These are phyloP conservation scores for Cinara cedri DNA, from an alignment of 2,888 invertebrate genomes.

Conservation along the genomic window DNA sequence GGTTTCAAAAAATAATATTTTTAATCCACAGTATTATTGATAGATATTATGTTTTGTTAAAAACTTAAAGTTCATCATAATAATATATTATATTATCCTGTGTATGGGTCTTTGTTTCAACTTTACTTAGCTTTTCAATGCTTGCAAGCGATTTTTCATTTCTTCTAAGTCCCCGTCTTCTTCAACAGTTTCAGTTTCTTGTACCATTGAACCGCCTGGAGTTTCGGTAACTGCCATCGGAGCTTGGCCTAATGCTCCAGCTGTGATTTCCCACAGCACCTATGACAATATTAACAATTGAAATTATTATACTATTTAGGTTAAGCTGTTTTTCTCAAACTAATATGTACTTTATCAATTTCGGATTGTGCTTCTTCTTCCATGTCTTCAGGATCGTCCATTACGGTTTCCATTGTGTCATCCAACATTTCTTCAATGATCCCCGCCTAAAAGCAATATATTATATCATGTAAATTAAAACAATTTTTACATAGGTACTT, in stretches of 20 bases:
- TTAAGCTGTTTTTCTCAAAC: neutral
- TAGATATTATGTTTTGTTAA: constrained; percentile 8
- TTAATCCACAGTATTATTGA: neutral
- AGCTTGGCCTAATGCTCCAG: constrained; percentile 89
- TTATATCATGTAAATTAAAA: neutral
- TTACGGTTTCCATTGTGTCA: constrained; percentile 60
- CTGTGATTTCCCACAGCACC: constrained; percentile 87
- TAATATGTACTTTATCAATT: constrained; percentile 83
- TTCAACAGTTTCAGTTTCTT: constrained; percentile 69
- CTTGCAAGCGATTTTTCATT: constrained; percentile 88
- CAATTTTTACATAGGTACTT: neutral
- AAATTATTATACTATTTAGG: neutral
- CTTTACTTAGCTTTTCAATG: constrained; percentile 76
- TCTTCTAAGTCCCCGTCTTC: constrained; percentile 81
- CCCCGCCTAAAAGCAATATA: constrained; percentile 71
- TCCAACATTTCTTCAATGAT: constrained; percentile 62
- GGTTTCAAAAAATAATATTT: constrained; percentile 1
- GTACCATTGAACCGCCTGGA: constrained; percentile 68
- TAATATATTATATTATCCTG: neutral
- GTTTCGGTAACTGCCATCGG: constrained; percentile 71
- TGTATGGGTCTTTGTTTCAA: constrained; percentile 19
- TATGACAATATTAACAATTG: constrained; percentile 60
- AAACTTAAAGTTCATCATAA: constrained; percentile 1
- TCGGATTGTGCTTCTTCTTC: constrained; percentile 93
- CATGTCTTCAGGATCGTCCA: constrained; percentile 92